phyloP scores from a whole-genome alignment of 1,140 invertebrate species.

The Teleogryllus occipitalis region DNA sequence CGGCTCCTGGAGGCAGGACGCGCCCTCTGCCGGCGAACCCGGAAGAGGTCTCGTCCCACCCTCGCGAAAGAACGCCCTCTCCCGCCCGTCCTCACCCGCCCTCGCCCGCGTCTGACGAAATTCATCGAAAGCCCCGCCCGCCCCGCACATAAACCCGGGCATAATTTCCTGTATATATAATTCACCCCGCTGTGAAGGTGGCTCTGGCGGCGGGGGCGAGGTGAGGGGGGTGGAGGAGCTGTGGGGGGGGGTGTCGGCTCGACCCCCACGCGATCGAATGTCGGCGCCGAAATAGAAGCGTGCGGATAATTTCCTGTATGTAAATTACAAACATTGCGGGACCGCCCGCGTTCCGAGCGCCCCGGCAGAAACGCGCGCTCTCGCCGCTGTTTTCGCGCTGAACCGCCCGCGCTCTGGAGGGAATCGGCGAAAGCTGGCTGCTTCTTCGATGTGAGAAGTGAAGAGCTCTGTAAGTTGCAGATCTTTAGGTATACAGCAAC shows the following conservation, averaged over 20 bases:
- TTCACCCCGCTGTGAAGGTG: not conserved
- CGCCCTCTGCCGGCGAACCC: too few relatives aligned
- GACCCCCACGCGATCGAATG: not conserved
- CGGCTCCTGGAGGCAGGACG: too few relatives aligned
- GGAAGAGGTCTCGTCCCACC: too few relatives aligned
- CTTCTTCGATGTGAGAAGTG: too few relatives aligned
- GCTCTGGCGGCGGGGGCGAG: too few relatives aligned
- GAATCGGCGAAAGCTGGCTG: too few relatives aligned
- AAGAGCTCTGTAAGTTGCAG: too few relatives aligned
- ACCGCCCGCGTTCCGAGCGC: not conserved
- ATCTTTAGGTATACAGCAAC: too few relatives aligned
- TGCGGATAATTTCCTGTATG: not conserved
- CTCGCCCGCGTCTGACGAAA: not conserved
- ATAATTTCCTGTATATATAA: slow-evolving; percentile 6
- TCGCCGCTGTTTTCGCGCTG: not conserved
- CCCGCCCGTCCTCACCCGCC: not conserved
- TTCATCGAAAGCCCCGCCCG: not conserved
- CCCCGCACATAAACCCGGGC: not conserved
- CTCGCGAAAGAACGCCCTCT: too few relatives aligned
- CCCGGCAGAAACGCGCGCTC: not conserved
- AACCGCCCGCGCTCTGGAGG: not conserved
- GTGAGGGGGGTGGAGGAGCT: not conserved
- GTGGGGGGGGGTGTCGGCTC: not conserved
- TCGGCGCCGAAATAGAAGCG: not conserved
- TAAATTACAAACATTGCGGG: not conserved